Evolutionary conservation across 1,140 invertebrate genomes (phyloP).

Genomic region (Physella acuta): DNA sequence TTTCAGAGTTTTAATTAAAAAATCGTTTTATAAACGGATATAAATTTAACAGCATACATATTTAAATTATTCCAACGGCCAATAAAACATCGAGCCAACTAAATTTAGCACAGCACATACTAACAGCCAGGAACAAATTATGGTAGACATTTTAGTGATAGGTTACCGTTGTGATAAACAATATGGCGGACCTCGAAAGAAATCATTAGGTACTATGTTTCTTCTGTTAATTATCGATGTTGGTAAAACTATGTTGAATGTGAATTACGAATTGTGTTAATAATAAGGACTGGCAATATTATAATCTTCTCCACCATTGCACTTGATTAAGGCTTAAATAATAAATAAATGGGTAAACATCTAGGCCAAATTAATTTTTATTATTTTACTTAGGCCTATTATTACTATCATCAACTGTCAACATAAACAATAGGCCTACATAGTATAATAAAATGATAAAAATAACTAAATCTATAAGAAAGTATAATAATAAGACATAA

Average conservation of each 20-base stretch:
- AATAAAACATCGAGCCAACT: background rate
- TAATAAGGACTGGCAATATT: background rate
- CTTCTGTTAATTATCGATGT: background rate
- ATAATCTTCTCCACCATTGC: background rate
- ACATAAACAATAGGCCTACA: no score
- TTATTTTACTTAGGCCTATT: no score
- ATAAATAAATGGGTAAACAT: background rate
- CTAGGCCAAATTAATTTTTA: background rate
- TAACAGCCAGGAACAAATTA: background rate
- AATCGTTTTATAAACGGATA: background rate
- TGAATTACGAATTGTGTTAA: background rate
- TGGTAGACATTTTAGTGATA: constrained; percentile 22
- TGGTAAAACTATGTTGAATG: background rate
- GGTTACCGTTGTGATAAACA: constrained; percentile 37
- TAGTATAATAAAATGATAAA: no score
- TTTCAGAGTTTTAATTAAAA: background rate
- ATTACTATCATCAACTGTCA: no score
- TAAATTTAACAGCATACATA: background rate
- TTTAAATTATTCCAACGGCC: background rate
- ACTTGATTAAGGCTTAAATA: no score
- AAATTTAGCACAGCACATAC: background rate
- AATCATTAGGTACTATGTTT: background rate
- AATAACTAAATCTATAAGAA: no score
- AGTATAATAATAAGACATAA: no score
- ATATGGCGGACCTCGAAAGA: constrained; percentile 20